phyloP scores from a whole-genome alignment of 1,140 invertebrate species.

The Charaxes varanes region DNA sequence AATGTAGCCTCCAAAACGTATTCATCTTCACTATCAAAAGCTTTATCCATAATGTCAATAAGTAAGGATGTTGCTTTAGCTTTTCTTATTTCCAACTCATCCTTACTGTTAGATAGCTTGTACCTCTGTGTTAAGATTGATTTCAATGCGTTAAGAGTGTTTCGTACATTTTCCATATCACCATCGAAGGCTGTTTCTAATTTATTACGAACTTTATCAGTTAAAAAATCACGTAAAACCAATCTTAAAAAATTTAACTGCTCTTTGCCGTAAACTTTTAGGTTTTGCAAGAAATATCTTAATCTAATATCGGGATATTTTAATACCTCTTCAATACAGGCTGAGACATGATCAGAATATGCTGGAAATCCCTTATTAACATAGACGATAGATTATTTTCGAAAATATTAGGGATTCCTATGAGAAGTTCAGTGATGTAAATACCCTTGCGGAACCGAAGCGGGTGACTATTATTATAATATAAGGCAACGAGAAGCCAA shows the following conservation, averaged over 20 bases:
- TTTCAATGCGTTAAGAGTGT: not conserved
- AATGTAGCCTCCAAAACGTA: slow-evolving; percentile 53
- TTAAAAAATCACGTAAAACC: slow-evolving; percentile 5
- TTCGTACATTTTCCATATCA: not conserved
- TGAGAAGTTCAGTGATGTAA: too few relatives aligned
- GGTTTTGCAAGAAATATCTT: not conserved
- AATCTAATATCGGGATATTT: slow-evolving; percentile 11
- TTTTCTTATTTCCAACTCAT: slow-evolving; percentile 5
- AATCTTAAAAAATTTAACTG: slow-evolving; percentile 7
- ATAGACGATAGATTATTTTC: too few relatives aligned
- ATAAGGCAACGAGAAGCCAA: too few relatives aligned
- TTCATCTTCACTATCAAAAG: slow-evolving; percentile 8
- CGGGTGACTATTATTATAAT: too few relatives aligned
- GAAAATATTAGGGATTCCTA: too few relatives aligned
- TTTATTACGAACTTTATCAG: slow-evolving; percentile 1
- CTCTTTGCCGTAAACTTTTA: slow-evolving; percentile 5
- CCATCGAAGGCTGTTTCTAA: slow-evolving; percentile 5
- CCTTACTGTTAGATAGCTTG: slow-evolving; percentile 4
- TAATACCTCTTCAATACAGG: slow-evolving; percentile 11
- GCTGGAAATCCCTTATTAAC: too few relatives aligned
- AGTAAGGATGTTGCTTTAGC: slow-evolving; percentile 9
- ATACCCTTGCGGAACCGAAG: too few relatives aligned
- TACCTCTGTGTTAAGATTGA: slow-evolving; percentile 4
- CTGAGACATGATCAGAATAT: slow-evolving; percentile 14
- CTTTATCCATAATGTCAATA: slow-evolving; percentile 14